Conservation (phyloP, 2,797 vertebrate species). For the Sorex maritimensis region DNA sequence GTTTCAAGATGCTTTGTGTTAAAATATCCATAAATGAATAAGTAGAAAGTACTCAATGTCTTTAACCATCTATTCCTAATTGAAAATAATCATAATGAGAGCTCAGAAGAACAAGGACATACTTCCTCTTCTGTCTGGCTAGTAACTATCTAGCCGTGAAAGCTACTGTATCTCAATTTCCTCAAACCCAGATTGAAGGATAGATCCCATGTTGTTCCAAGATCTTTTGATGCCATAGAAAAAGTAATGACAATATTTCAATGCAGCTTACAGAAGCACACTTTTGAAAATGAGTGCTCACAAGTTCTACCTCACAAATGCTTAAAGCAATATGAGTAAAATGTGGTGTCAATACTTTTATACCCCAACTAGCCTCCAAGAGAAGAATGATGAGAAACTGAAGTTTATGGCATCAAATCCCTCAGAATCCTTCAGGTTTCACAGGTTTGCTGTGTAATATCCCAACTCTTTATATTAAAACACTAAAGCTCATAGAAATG, state of each 20-base stretch:
- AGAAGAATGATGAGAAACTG: not conserved
- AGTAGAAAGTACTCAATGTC: not conserved
- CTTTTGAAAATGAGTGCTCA: not conserved
- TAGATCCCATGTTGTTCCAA: rapidly evolving
- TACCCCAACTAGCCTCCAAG: rapidly evolving
- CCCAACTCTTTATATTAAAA: not conserved
- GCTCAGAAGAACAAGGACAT: not conserved
- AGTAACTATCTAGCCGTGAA: not conserved
- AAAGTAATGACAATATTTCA: not conserved
- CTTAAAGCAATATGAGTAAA: not conserved
- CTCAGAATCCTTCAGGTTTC: rapidly evolving
- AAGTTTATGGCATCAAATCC: no score
- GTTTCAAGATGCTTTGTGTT: not conserved
- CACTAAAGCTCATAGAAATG: not conserved
- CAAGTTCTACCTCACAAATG: not conserved
- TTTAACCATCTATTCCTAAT: not conserved
- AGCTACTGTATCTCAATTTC: not conserved
- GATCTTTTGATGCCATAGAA: not conserved
- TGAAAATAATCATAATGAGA: not conserved
- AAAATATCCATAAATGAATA: not conserved
- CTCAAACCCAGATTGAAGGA: not conserved
- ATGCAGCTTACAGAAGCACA: not conserved
- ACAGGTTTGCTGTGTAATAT: not conserved
- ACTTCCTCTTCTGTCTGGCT: not conserved
- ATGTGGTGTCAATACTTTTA: not conserved